Evolutionary conservation across 2,888 invertebrate genomes (phyloP), one percentile per base, ranked within the genome.

Genomic region (Hymenopus coronatus): DNA sequence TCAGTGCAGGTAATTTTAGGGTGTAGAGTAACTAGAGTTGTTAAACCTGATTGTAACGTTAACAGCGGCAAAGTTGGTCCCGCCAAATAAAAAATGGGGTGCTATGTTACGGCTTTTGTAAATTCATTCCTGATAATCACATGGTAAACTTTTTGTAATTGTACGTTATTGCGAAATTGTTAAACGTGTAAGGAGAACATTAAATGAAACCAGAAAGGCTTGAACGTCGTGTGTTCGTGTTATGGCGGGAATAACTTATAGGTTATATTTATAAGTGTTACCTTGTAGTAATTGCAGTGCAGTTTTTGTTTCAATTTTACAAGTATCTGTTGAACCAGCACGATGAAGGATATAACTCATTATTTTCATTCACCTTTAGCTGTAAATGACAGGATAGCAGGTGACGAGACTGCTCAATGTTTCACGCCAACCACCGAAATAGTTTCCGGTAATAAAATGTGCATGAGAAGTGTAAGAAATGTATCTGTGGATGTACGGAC

Each of bases 321-420:
- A 40, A 70, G 20, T 70, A 15, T 8, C 25, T 84, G 2, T 84
- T 84, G 33, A 14, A 20, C 9, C 12, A 20, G 15, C 54, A n/a
- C n/a, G 14, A 89, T 89, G 89, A 89, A 88, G 85, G 89, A 88
- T 46, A 28, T 89, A 14, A 89, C 89, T 82, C 88, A 89, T 83
- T 89, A 89, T 54, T 89, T 89, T 54, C 89, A 89, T n/a, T 88
- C 82, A 27, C 88, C 88, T 33, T 87, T 28, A 20, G 54, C 33
- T 28, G 86, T 84, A 33, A 90, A 88, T 30, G 33, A 83, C 85
- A 81, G 82, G 89, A 9, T 40, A 90, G 81, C 81, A 84, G n/a
- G 87, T 33, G 28, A n/a, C 88, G 54, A 88, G 87, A 88, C 27
- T 46, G 4, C 54, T 25, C 54, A 70, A 1, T 70, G 7, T 70